Percentiles rank a stretch among this genome's conserved stretches.
Evolutionary conservation across 2,113 vertebrate genomes (phyloP).

Genomic region (Podarcis cretensis): DNA sequence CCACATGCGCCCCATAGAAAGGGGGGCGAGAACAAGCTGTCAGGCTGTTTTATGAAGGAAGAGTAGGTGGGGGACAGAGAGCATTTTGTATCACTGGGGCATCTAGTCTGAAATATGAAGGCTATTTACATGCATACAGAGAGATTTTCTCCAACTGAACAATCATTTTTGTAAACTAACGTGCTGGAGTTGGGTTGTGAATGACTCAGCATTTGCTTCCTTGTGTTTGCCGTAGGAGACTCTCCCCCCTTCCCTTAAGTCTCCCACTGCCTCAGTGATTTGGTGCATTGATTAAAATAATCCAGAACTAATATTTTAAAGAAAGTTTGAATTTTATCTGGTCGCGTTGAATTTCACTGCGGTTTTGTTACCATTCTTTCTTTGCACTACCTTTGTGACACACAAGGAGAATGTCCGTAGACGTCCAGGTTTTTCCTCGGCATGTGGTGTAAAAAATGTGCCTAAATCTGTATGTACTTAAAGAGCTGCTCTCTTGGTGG

Average conservation of each 20-base stretch:
- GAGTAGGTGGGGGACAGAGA: too few species aligned
- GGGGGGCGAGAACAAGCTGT: not conserved
- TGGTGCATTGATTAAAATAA: not conserved
- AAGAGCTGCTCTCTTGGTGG: not conserved
- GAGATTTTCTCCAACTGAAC: not conserved
- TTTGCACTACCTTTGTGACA: not conserved
- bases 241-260: not conserved
- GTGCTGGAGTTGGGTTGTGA: not conserved
- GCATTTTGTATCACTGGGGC: too few species aligned
- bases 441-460: not conserved
- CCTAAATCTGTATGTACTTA: not conserved
- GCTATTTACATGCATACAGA: not conserved
- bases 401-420: not conserved
- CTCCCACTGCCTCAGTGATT: too few species aligned
- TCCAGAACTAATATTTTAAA: not conserved
- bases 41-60: not conserved
- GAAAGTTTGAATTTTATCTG: not conserved
- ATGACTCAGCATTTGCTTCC: slow-evolving; percentile 23
- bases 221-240: not conserved
- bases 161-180: not conserved
- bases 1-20: too few species aligned
- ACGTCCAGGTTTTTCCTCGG: not conserved
- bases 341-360: not conserved
- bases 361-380: not conserved
- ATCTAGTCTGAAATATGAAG: too few species aligned